These are phyloP conservation scores for Chironex yamaguchii DNA, from an alignment of 30 jellyfish, hydroid and myxozoan species.

Conservation along the genomic window DNA sequence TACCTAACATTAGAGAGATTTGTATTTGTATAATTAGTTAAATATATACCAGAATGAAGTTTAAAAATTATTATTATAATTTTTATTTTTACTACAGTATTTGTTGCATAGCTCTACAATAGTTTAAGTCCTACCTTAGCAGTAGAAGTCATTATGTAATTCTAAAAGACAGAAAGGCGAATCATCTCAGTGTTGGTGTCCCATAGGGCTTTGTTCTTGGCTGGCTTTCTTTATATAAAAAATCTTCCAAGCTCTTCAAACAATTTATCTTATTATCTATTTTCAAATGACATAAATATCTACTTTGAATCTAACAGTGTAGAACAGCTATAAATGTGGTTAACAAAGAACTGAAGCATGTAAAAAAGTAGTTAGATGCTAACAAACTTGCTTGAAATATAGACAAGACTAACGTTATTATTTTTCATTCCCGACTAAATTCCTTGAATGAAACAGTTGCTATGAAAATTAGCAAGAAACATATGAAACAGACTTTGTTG, in stretches of 20 bases:
- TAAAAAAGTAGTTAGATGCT: background rate
- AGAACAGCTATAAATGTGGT: background rate
- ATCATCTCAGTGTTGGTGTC: conserved; percentile 18
- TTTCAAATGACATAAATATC: conserved; percentile 61
- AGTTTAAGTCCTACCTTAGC: conserved; percentile 52
- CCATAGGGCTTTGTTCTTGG: conserved; percentile 70
- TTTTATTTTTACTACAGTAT: no score
- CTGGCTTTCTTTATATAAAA: conserved; percentile 47
- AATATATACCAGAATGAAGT: no score
- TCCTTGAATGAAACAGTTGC: background rate
- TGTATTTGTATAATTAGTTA: no score
- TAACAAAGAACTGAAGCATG: background rate
- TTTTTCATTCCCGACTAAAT: conserved; percentile 8
- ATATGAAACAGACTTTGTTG: conserved; percentile 13
- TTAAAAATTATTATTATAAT: no score
- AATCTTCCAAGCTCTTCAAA: conserved; percentile 39
- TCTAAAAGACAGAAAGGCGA: conserved; percentile 3
- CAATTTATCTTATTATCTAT: conserved; percentile 10
- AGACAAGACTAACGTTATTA: background rate
- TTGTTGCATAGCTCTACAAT: conserved; percentile 40
- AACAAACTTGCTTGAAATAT: background rate
- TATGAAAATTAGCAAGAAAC: conserved; percentile 10
- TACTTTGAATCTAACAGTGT: conserved; percentile 19
- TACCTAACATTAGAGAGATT: no score
- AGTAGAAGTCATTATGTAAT: conserved; percentile 37